Percentiles rank a stretch among this genome's conserved stretches.
These are phyloP conservation scores for Willisornis vidua DNA, from an alignment of 2,113 vertebrate genomes.

Conservation along the genomic window DNA sequence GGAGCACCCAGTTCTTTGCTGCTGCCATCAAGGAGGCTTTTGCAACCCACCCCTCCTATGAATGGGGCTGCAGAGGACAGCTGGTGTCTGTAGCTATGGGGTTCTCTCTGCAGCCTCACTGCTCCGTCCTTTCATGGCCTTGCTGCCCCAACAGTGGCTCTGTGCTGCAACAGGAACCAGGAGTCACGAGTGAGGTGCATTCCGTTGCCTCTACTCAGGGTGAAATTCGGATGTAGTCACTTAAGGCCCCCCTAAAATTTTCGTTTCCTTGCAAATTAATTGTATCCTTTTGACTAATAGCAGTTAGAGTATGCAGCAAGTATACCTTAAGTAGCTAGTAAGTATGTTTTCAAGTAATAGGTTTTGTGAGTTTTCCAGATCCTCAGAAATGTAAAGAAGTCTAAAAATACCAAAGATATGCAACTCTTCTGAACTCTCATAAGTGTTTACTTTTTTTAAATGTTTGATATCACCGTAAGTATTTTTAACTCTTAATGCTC, in stretches of 20 bases:
- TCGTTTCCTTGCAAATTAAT: background rate
- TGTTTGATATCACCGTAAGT: background rate
- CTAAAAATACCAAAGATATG: background rate
- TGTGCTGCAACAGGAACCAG: no score
- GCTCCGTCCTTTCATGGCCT: background rate
- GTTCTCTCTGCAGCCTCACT: background rate
- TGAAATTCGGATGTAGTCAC: background rate
- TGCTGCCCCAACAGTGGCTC: background rate
- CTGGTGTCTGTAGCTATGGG: background rate
- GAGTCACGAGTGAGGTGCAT: background rate
- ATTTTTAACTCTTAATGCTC: background rate
- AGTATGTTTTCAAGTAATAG: background rate
- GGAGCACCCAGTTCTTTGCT: background rate
- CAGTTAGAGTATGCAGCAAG: background rate
- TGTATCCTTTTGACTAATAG: background rate
- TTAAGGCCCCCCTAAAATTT: background rate
- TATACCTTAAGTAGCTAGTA: background rate
- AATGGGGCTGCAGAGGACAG: background rate
- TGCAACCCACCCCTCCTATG: background rate
- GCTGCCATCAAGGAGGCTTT: background rate
- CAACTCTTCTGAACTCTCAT: background rate
- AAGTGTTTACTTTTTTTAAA: background rate
- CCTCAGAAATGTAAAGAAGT: background rate
- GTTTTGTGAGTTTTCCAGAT: background rate
- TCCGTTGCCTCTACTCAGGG: accelerated